Percentiles rank a stretch among this genome's conserved stretches.
phyloP scores from a whole-genome alignment of 2,113 vertebrate genomes.

The Sceloporus undulatus region DNA sequence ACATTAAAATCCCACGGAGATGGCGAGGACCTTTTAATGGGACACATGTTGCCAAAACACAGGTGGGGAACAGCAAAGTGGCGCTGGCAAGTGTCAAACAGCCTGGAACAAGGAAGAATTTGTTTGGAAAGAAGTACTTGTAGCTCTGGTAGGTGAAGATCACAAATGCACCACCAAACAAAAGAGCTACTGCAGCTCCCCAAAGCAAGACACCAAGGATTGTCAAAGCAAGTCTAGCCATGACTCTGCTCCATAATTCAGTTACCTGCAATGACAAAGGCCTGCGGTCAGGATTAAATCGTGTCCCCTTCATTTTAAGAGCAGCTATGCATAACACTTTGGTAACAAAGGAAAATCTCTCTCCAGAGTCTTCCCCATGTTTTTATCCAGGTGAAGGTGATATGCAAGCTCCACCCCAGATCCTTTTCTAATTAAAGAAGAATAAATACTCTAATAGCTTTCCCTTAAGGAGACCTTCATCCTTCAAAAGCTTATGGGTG shows the following conservation, averaged over 20 bases:
- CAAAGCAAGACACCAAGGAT: constrained; percentile 45
- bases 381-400: constrained; percentile 33
- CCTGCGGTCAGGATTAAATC: rapidly evolving
- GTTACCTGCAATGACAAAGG: rapidly evolving
- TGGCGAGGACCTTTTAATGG: constrained; percentile 13
- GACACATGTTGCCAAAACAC: constrained; percentile 40
- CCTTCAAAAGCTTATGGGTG: constrained; percentile 2
- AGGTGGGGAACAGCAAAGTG: constrained; percentile 33
- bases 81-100: constrained; percentile 48
- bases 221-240: neutral
- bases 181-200: neutral
- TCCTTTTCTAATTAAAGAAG: neutral
- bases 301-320: neutral
- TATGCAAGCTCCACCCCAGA: constrained; percentile 16
- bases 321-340: neutral
- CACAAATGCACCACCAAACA: constrained; percentile 23
- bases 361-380: neutral
- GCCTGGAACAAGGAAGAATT: constrained; percentile 48
- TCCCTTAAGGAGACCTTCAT: neutral
- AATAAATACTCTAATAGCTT: neutral
- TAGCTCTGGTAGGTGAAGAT: constrained; percentile 48
- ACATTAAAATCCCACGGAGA: constrained; percentile 57
- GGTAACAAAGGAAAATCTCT: neutral
- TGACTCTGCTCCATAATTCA: rapidly evolving
- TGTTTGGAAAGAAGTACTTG: constrained; percentile 44